Conservation (phyloP, 2,797 vertebrate species). For the Sebastes minor region DNA sequence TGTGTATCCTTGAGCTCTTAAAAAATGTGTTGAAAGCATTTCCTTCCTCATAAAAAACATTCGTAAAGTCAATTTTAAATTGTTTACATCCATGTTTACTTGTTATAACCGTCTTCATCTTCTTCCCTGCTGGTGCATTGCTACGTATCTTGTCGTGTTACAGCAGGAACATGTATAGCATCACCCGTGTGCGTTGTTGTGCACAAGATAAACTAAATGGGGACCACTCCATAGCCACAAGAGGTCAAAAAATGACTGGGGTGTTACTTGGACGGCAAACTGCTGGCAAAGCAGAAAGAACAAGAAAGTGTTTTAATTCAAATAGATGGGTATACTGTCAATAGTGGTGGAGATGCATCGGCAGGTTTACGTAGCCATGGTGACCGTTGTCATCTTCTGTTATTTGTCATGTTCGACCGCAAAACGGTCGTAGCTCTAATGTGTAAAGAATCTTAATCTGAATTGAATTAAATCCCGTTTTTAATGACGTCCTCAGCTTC, state of each 20-base stretch:
- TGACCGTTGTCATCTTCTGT: neutral
- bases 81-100: neutral
- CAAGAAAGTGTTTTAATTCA: neutral
- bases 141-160: neutral
- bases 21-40: neutral
- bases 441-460: constrained; percentile 45
- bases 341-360: neutral
- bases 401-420: neutral
- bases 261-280: neutral
- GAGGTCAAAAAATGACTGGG: neutral
- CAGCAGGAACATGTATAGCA: neutral
- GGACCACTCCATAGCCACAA: neutral
- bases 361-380: neutral
- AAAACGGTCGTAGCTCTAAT: constrained; percentile 9
- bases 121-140: neutral
- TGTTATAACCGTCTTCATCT: neutral
- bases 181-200: neutral
- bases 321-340: neutral
- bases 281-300: neutral
- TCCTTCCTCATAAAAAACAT: neutral
- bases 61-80: neutral
- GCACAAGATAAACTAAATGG: neutral
- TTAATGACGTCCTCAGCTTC: constrained; percentile 63
- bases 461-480: constrained; percentile 60
- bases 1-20: neutral